Evolutionary conservation across 2,888 invertebrate species (phyloP), one percentile per base, ranked within the genome.

Genomic region (Junonia oenone): DNA sequence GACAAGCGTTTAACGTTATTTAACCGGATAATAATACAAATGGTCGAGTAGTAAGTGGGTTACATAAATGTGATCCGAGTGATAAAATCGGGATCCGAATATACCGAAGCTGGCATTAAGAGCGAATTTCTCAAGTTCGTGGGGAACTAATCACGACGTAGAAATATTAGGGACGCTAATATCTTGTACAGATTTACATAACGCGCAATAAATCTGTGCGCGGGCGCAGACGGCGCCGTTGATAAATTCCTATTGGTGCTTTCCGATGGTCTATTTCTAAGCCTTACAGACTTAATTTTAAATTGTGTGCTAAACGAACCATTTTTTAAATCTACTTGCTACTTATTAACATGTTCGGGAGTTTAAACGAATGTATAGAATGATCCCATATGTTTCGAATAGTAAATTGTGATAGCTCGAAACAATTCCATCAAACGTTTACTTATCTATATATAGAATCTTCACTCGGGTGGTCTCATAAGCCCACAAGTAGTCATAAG

Each of bases 141-240:
- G 57, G 22, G 22, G 40, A 43, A 76, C 76, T 80, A 83, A 88
- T 84, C 84, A 81, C 79, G 86, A 88, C 83, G 76, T 76, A 71
- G 81, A 88, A 83, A 80, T 88, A 88, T 89, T 84, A 84, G 83
- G 82, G 83, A 86, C 85, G 82, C 82, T 88, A 84, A 86, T 88
- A 83, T 81, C 84, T 80, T 81, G 82, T 82, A 81, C 79, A 82
- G 76, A 87, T 86, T 86, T 86, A 85, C 88, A 87, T 87, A 87
- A 86, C 81, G 81, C 74, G 81, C 76, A 75, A 89, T 89, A 85
- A 88, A 88, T 88, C 83, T 73, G 62, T 52, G 66, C 72, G 72
- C 73, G 75, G 73, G 68, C 63, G 74, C 75, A 73, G 75, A 72
- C 81, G 78, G 78, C 80, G 79, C 81, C 78, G 78, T 77, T 83